Percentiles rank a stretch among this genome's conserved stretches.
Evolutionary conservation across 2,888 invertebrate species (phyloP).

Genomic region (Phragmatobia fuliginosa): DNA sequence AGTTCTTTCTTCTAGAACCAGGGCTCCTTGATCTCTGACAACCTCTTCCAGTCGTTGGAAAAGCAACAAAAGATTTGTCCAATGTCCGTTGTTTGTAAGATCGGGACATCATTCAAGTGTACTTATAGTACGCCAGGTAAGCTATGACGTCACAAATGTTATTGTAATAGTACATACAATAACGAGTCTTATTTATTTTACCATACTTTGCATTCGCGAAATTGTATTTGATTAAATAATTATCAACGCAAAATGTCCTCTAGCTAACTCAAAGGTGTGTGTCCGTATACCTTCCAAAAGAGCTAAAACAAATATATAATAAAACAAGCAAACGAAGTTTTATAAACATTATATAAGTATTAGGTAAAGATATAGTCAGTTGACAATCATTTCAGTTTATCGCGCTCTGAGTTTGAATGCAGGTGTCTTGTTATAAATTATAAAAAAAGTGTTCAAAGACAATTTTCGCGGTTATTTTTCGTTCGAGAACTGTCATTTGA

Average conservation of each 20-base stretch:
- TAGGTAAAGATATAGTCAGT: background rate
- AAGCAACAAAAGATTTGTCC: too few relatives aligned
- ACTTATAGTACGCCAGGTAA: too few relatives aligned
- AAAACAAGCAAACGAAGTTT: background rate
- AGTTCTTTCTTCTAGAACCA: too few relatives aligned
- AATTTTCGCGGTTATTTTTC: background rate
- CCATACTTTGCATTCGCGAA: background rate
- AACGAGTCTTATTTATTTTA: background rate
- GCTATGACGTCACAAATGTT: background rate
- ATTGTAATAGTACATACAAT: too few relatives aligned
- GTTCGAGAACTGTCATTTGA: background rate
- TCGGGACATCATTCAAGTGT: too few relatives aligned
- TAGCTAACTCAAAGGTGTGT: background rate
- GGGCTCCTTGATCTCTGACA: too few relatives aligned
- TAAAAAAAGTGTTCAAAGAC: background rate
- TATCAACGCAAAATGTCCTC: background rate
- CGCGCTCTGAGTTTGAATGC: background rate
- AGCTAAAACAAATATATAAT: background rate
- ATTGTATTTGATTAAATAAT: background rate
- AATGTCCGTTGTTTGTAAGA: too few relatives aligned
- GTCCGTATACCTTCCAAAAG: background rate
- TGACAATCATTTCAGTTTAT: background rate
- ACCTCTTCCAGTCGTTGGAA: too few relatives aligned
- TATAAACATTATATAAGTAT: background rate
- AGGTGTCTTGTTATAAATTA: background rate